Conservation (phyloP, 2,797 vertebrate species). For the Alfaro cultratus region DNA sequence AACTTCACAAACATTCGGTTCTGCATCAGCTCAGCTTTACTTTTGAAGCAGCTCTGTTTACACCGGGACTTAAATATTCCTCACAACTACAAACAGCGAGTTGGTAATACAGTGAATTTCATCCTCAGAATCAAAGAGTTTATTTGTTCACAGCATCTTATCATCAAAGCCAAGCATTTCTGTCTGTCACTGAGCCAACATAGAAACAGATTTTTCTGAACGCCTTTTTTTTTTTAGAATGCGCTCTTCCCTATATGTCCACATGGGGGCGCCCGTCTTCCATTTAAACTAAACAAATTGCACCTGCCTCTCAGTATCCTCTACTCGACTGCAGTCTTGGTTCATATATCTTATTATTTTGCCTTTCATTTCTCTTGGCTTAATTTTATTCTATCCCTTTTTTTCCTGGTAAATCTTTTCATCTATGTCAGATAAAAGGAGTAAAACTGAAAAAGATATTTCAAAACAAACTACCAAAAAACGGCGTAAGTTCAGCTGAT, state of each 20-base stretch:
- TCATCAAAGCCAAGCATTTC: slow-evolving; percentile 6
- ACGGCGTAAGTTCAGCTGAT: neutral
- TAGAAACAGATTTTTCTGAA: neutral
- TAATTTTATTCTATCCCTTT: slow-evolving; percentile 34
- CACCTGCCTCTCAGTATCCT: slow-evolving; percentile 4
- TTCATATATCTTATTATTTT: neutral
- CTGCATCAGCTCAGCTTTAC: neutral
- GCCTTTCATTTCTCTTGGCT: neutral
- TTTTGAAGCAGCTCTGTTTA: neutral
- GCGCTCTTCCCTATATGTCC: slow-evolving; percentile 36
- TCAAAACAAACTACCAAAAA: neutral
- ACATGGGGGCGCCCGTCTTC: slow-evolving; percentile 61
- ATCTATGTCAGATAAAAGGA: neutral
- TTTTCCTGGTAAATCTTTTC: slow-evolving; percentile 1
- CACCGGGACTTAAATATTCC: neutral
- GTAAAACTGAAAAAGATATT: neutral
- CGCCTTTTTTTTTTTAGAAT: neutral
- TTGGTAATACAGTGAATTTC: neutral
- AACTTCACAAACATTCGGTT: neutral
- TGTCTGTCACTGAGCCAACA: neutral
- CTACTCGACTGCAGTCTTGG: neutral
- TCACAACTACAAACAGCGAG: neutral
- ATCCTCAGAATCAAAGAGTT: neutral
- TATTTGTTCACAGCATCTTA: neutral
- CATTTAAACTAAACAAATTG: slow-evolving; percentile 35